Conservation (phyloP, 2,888 invertebrate genomes). For the Tachina grossa region DNA sequence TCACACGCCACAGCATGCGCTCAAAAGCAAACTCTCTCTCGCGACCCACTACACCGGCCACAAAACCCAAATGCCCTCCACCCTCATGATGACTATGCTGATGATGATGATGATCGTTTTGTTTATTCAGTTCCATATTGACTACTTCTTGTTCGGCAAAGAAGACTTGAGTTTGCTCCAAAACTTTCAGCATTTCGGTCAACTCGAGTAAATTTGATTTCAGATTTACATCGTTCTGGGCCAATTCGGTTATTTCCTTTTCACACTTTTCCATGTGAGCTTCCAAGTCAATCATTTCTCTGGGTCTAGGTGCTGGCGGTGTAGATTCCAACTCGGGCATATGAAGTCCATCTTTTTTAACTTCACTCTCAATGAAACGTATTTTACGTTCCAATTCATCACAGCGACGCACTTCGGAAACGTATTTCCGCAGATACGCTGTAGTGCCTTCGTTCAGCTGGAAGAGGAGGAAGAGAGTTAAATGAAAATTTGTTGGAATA, state of each 20-base stretch:
- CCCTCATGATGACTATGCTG: slow-evolving; percentile 83
- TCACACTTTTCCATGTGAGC: slow-evolving; percentile 97
- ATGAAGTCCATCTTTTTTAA: slow-evolving; percentile 89
- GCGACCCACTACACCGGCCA: slow-evolving; percentile 93
- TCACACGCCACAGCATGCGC: slow-evolving; percentile 94
- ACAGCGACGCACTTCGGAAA: slow-evolving; percentile 91
- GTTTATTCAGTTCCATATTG: slow-evolving; percentile 78
- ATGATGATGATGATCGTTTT: slow-evolving; percentile 81
- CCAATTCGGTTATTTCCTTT: slow-evolving; percentile 96
- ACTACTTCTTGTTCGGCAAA: slow-evolving; percentile 82
- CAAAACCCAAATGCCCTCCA: slow-evolving; percentile 86
- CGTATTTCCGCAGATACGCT: slow-evolving; percentile 93
- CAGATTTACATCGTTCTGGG: slow-evolving; percentile 96
- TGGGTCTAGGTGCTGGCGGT: slow-evolving; percentile 90
- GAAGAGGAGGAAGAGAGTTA: slow-evolving; percentile 30
- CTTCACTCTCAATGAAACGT: slow-evolving; percentile 91
- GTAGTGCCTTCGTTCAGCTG: slow-evolving; percentile 91
- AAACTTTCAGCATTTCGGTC: slow-evolving; percentile 94
- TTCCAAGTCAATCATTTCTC: slow-evolving; percentile 91
- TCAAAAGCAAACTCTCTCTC: slow-evolving; percentile 93
- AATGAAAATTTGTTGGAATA: background rate
- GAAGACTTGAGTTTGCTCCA: slow-evolving; percentile 92
- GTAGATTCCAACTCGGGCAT: slow-evolving; percentile 87
- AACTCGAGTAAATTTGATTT: slow-evolving; percentile 96
- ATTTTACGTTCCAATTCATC: slow-evolving; percentile 93